Evolutionary conservation across 2,797 vertebrate genomes (phyloP), one percentile per base, ranked within the genome.

Genomic region (Sebastes ruberrimus): DNA sequence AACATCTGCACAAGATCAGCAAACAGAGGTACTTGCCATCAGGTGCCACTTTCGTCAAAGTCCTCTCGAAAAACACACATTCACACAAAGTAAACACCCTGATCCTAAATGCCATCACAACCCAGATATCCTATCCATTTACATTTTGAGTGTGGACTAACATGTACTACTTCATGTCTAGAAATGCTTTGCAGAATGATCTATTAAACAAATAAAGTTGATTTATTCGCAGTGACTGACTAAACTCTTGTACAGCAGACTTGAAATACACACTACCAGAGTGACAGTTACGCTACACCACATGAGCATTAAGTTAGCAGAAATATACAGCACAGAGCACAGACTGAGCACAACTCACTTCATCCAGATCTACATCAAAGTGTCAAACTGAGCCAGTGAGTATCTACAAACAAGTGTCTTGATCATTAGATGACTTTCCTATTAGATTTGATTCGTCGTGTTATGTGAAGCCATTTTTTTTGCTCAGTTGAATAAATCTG

Each of bases 321-420:
- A 86, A 91, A 93, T 93, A 86, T 94, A 94, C 91, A 94, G 91
- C 89, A 88, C 76, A 84, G 72, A 80, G 83, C 84, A 87, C 81
- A 86, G 83, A 89, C 84, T 71, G 61, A 84, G 79, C 85, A 88
- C 78, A 42, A 71, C 73, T 75, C 70, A 75, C 77, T 68, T 76
- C 67, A 70, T 80, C 80, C 86, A 82, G 75, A 79, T 79, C 62
- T 65, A 84, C 82, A 80, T 63, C 63, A 42, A 76, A 52, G 80
- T 67, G 80, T 85, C 71, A 78, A 65, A 88, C 76, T 78, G 75
- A 88, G 76, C 70, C 63, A 23, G 84, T 75, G 75, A 87, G 77
- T 32, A 75, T 81, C 70, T 80, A 83, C 79, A 78, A 73, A 69
- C 64, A 57, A 32, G 71, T n/a, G 57, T 70, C 72, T 38, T 38